These are phyloP conservation scores for Redunca redunca DNA, from an alignment of 2,113 vertebrate genomes.

Conservation along the genomic window DNA sequence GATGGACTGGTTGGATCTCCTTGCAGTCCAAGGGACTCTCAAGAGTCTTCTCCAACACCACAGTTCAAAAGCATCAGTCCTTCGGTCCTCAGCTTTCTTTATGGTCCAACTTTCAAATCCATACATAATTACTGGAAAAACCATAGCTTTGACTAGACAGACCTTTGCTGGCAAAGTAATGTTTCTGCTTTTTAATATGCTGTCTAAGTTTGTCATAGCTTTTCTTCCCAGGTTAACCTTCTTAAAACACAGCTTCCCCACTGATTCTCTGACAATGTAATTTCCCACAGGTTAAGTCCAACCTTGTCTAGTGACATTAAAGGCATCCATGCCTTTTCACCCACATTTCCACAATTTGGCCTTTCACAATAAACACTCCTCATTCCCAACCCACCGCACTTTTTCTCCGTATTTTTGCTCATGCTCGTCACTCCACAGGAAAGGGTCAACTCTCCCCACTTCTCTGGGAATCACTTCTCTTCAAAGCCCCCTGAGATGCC, in stretches of 20 bases:
- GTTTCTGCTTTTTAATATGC: neutral
- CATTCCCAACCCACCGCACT: fast-evolving
- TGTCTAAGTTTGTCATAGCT: neutral
- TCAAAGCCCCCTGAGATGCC: neutral
- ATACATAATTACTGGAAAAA: neutral
- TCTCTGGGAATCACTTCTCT: neutral
- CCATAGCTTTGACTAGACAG: neutral
- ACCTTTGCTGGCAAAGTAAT: neutral
- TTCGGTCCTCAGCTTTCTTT: neutral
- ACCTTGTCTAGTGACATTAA: neutral
- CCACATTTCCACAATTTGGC: neutral
- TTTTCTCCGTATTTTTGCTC: neutral
- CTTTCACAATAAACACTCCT: neutral
- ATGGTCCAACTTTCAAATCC: neutral
- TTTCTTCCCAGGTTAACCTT: neutral
- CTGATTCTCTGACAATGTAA: neutral
- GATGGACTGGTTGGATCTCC: neutral
- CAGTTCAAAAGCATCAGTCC: neutral
- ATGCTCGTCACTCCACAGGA: fast-evolving
- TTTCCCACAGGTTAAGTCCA: neutral
- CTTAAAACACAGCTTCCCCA: neutral
- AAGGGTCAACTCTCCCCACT: neutral
- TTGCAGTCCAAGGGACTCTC: neutral
- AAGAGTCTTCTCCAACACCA: neutral
- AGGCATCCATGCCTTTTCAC: neutral